Base-by-base conservation (phyloP, 2,888 invertebrate species). In the Drosophila mimica region DNA sequence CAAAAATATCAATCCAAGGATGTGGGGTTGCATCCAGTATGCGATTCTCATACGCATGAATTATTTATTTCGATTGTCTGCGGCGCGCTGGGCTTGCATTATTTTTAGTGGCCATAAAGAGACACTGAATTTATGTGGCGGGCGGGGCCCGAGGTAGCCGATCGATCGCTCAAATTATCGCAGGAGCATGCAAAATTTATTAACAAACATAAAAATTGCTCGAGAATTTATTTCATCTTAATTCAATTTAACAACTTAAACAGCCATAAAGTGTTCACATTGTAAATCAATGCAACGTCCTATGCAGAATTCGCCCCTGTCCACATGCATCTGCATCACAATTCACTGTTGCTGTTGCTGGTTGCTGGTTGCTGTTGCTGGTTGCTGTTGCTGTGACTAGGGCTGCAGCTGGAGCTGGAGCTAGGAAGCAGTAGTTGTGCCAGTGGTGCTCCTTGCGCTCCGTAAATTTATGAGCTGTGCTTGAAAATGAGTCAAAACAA, bases 161-260 rank as follows among this genome's bases (percentile, higher is more conserved):
- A 56, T 56, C 51, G 71, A 70, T 64, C 85, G 89, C 79, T 89
- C 88, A 88, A 86, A 86, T 86, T 88, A 87, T 87, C 70, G 63
- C 81, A 77, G 81, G 73, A 65, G 83, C 87, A 87, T 82, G 88
- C 89, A 84, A 90, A 89, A 89, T 89, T 91, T 91, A 91, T 90
- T 83, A 89, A 88, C 91, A 88, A 91, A 90, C 86, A 89, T 82
- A 85, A 82, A 82, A 85, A 82, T 81, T 78, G 80, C 70, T 67
- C 67, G 81, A 83, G 82, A 91, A 91, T 91, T 91, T 90, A 88
- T 91, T 88, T 90, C 91, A 89, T 91, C 91, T 91, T 91, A 91
- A 91, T 91, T 91, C 91, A 91, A 91, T 91, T 91, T 91, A 91
- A 91, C 91, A 91, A 91, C 91, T 91, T 91, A 91, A 91, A 90